These are phyloP conservation scores for Calephelis perditalis DNA, from an alignment of 2,888 invertebrate genomes.

Conservation along the genomic window DNA sequence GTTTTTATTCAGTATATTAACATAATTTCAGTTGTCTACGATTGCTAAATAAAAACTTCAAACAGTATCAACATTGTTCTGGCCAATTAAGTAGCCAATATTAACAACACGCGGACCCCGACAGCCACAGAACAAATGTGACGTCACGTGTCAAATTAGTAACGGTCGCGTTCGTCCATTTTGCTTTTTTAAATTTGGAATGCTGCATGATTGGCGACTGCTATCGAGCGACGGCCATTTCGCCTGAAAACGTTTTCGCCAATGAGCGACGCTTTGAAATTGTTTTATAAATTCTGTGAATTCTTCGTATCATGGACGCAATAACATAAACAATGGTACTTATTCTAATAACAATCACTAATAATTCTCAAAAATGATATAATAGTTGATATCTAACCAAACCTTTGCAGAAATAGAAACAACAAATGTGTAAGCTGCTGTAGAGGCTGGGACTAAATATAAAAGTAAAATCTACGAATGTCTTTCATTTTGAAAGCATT, in stretches of 20 bases:
- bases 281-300: constrained; percentile 18
- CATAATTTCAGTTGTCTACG: too few species aligned
- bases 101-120: constrained; percentile 36
- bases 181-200: constrained; percentile 68
- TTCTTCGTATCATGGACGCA: not conserved
- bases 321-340: too few species aligned
- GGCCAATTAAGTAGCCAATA: constrained; percentile 47
- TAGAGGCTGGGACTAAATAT: too few species aligned
- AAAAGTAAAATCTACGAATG: too few species aligned
- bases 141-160: constrained; percentile 72
- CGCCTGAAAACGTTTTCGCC: constrained; percentile 41
- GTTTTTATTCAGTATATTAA: too few species aligned
- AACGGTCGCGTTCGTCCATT: constrained; percentile 60
- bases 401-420: too few species aligned
- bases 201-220: constrained; percentile 64
- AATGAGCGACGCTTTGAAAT: constrained; percentile 26
- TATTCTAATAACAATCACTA: too few species aligned
- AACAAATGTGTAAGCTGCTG: too few species aligned
- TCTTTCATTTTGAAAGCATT: too few species aligned
- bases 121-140: constrained; percentile 59
- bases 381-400: too few species aligned
- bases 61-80: constrained; percentile 14
- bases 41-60: too few species aligned
- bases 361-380: too few species aligned
- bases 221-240: constrained; percentile 51